Percentiles rank a stretch among this genome's conserved stretches.
Evolutionary conservation across 2,888 invertebrate genomes (phyloP).

Genomic region (Cremastobaeus sp.): DNA sequence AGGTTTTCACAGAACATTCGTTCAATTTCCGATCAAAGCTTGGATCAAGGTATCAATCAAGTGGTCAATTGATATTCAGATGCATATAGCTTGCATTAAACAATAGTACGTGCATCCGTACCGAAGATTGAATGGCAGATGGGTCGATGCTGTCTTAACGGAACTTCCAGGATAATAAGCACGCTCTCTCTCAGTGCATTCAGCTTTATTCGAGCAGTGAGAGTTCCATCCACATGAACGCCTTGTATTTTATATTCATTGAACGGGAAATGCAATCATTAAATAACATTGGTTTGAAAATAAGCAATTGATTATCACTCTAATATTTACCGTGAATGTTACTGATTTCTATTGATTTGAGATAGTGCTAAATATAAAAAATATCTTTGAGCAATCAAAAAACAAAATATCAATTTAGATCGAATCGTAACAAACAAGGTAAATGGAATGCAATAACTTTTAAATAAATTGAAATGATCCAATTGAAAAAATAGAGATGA

Average conservation of each 20-base stretch:
- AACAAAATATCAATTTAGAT: too few relatives aligned
- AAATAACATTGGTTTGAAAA: neutral
- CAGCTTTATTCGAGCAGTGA: constrained; percentile 12
- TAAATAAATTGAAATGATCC: too few relatives aligned
- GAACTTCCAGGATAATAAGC: constrained; percentile 21
- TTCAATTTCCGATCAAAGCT: constrained; percentile 6
- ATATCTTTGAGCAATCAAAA: too few relatives aligned
- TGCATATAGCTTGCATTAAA: constrained; percentile 24
- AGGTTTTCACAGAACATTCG: neutral
- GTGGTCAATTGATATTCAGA: constrained; percentile 29
- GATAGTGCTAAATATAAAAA: too few relatives aligned
- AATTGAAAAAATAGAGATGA: too few relatives aligned
- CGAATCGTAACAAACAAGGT: too few relatives aligned
- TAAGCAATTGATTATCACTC: too few relatives aligned
- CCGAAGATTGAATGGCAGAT: constrained; percentile 17
- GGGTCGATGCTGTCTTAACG: constrained; percentile 33
- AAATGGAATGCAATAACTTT: too few relatives aligned
- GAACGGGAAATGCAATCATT: neutral
- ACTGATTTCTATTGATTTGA: too few relatives aligned
- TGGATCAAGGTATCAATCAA: constrained; percentile 24
- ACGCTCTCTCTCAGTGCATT: constrained; percentile 3
- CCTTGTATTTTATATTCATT: constrained; percentile 5
- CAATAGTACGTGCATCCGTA: constrained; percentile 21
- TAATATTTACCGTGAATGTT: too few relatives aligned
- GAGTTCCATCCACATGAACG: constrained; percentile 7